These are phyloP conservation scores for Fragum fragum DNA, from an alignment of 2,888 invertebrate species.

Conservation along the genomic window DNA sequence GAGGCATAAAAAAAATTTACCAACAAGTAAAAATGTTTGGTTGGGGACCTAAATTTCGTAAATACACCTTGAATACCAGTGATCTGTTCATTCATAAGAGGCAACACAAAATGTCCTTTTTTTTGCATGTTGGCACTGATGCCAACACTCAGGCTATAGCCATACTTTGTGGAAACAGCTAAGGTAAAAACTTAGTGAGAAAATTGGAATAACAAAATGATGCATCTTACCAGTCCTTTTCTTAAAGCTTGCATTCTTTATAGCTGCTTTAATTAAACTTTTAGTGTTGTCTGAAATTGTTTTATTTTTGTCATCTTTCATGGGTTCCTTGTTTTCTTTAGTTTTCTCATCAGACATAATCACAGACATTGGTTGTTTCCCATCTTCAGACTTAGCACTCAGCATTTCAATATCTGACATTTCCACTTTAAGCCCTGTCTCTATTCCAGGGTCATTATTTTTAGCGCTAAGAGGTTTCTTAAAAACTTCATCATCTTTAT, in stretches of 20 bases:
- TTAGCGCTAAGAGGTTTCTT: conserved; percentile 68
- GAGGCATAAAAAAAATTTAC: too few species aligned
- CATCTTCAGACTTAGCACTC: conserved; percentile 79
- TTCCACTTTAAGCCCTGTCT: conserved; percentile 52
- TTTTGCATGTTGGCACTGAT: too few species aligned
- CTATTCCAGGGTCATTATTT: conserved; percentile 55
- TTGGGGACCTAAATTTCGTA: too few species aligned
- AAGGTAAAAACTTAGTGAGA: too few species aligned
- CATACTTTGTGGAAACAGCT: too few species aligned
- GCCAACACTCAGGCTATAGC: too few species aligned
- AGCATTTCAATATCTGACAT: conserved; percentile 83
- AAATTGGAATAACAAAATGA: too few species aligned
- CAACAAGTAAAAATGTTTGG: too few species aligned
- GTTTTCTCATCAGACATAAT: conserved; percentile 36
- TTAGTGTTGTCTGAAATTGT: conserved; percentile 82
- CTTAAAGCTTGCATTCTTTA: conserved; percentile 75
- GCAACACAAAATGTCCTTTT: too few species aligned
- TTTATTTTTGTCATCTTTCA: conserved; percentile 69
- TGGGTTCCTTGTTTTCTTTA: conserved; percentile 62
- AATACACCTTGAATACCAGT: too few species aligned
- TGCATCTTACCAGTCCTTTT: conserved; percentile 76
- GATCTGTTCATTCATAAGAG: too few species aligned
- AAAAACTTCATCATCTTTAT: conserved; percentile 60
- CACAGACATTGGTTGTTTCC: conserved; percentile 50
- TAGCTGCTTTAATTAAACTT: conserved; percentile 81